Conservation (phyloP, 2,797 vertebrate genomes). For the Catamblyrhynchus diadema region DNA sequence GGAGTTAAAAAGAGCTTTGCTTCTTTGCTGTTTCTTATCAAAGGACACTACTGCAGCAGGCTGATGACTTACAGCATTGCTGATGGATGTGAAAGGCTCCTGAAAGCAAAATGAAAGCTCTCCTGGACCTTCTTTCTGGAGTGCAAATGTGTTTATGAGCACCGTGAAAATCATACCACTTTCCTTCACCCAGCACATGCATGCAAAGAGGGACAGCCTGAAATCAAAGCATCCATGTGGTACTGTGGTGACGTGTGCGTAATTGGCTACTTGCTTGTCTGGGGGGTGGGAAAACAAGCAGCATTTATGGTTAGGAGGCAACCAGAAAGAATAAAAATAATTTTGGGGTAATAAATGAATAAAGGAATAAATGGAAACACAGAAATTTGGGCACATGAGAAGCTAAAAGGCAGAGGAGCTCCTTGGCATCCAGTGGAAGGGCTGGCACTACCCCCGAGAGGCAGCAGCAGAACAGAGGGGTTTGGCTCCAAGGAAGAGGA, state of each 20-base stretch:
- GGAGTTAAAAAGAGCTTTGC: not conserved
- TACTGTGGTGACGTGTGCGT: not conserved
- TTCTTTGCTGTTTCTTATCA: not conserved
- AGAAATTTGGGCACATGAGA: rapidly evolving
- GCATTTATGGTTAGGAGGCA: not conserved
- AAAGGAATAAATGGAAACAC: not conserved
- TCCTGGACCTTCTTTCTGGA: not conserved
- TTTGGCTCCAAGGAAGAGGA: not conserved
- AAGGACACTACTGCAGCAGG: not conserved
- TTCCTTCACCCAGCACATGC: not conserved
- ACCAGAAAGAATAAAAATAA: not conserved
- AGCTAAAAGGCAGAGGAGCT: not conserved
- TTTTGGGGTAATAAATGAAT: not conserved
- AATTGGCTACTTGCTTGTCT: not conserved
- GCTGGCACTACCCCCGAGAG: not conserved
- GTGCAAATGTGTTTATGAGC: not conserved
- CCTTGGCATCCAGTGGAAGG: not conserved
- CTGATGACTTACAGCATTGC: not conserved
- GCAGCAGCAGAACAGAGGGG: not conserved
- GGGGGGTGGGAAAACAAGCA: not conserved
- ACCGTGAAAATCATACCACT: not conserved
- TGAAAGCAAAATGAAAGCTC: not conserved
- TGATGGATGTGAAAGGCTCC: not conserved
- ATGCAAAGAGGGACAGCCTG: not conserved
- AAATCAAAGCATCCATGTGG: not conserved